Evolutionary conservation across 2,888 invertebrate genomes (phyloP).

Genomic region (Melieria crassipennis): DNA sequence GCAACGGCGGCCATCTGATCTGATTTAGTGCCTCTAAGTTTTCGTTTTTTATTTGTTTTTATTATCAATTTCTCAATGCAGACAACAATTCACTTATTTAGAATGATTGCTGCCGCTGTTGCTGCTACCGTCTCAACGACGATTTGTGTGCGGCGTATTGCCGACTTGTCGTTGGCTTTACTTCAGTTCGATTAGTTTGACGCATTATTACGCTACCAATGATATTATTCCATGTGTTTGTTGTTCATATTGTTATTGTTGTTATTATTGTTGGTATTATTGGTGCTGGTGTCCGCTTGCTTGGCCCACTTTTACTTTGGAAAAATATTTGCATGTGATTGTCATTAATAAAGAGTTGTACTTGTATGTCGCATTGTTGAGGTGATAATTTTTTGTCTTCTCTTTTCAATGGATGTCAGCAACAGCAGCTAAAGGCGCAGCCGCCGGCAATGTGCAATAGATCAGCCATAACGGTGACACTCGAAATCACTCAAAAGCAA

Average conservation of each 20-base stretch:
- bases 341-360: not conserved
- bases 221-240: too few relatives aligned
- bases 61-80: constrained; percentile 28
- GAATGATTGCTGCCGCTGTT: not conserved
- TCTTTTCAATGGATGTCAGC: not conserved
- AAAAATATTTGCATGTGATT: constrained; percentile 7
- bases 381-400: not conserved
- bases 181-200: too few relatives aligned
- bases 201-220: too few relatives aligned
- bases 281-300: not conserved
- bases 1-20: not conserved
- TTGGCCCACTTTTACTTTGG: constrained; percentile 16
- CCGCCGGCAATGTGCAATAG: too few relatives aligned
- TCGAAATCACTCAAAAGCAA: too few relatives aligned
- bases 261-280: too few relatives aligned
- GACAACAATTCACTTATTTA: not conserved
- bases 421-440: not conserved
- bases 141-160: constrained; percentile 1
- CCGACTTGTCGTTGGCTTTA: not conserved
- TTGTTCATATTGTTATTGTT: too few relatives aligned
- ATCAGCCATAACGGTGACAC: too few relatives aligned
- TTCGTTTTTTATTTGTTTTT: not conserved
- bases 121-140: not conserved
- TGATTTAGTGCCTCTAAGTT: constrained; percentile 1
- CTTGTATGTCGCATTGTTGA: not conserved